phyloP scores from a whole-genome alignment of 2,113 vertebrate genomes.

The Pelobates fuscus region DNA sequence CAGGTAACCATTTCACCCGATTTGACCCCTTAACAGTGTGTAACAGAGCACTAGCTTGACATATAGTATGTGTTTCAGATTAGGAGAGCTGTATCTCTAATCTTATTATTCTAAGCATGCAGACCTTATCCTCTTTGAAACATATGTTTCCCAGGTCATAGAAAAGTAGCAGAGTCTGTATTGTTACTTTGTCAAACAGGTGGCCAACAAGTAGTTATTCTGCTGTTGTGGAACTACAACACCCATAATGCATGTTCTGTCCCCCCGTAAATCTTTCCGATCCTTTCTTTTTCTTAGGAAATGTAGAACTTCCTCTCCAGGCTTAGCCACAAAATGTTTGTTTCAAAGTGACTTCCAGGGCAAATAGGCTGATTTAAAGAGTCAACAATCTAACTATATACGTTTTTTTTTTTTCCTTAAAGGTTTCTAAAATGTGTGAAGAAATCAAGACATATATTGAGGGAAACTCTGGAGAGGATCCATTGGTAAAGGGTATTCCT shows the following conservation, averaged over 20 bases:
- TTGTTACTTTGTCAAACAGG: not conserved
- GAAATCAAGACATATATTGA: conserved; percentile 91
- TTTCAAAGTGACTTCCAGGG: not conserved
- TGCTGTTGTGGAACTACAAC: too few relatives aligned
- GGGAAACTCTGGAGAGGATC: conserved; percentile 84
- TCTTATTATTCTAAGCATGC: conserved; percentile 38
- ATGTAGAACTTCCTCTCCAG: not conserved
- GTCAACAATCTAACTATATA: not conserved
- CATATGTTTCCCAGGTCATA: conserved; percentile 31
- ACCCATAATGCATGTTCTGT: not conserved
- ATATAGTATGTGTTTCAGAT: conserved; percentile 3
- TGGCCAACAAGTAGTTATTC: not conserved
- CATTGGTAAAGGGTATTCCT: conserved; percentile 89
- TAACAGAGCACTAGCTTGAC: not conserved
- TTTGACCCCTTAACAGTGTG: not conserved
- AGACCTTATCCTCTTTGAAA: conserved; percentile 19
- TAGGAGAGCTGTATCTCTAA: conserved; percentile 8
- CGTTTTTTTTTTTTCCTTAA: conserved; percentile 44
- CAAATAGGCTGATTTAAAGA: not conserved
- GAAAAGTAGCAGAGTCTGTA: not conserved
- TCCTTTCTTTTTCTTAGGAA: not conserved
- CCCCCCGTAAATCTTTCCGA: not conserved
- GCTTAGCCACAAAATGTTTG: not conserved
- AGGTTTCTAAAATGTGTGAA: conserved; percentile 97
- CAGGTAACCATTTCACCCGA: not conserved